phyloP scores from a whole-genome alignment of 1,140 invertebrate genomes.

The Telenomus remus region DNA sequence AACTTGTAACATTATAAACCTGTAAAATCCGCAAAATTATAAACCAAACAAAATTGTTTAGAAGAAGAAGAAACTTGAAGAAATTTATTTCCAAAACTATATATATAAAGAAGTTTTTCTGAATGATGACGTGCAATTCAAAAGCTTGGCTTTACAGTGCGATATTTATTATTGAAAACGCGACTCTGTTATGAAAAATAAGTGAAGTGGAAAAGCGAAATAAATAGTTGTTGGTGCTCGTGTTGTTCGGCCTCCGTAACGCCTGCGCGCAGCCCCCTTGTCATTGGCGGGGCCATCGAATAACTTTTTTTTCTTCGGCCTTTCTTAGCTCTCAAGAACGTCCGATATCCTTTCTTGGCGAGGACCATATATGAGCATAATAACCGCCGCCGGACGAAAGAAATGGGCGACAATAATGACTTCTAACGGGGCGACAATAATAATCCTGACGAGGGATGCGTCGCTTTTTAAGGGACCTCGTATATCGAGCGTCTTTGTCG shows the following conservation, averaged over 20 bases:
- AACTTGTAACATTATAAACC: too few relatives aligned
- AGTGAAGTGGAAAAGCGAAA: constrained; percentile 34
- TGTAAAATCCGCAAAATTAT: too few relatives aligned
- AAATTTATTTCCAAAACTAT: too few relatives aligned
- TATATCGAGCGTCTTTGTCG: constrained; percentile 37
- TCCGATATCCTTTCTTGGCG: constrained; percentile 38
- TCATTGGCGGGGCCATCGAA: constrained; percentile 27
- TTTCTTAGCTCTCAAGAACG: constrained; percentile 30
- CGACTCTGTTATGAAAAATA: background rate
- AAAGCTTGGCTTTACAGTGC: background rate
- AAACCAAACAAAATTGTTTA: too few relatives aligned
- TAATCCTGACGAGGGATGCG: constrained; percentile 45
- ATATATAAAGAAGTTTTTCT: too few relatives aligned
- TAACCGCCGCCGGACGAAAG: constrained; percentile 23
- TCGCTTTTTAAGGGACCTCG: constrained; percentile 46
- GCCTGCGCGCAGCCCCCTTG: constrained; percentile 45
- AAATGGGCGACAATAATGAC: constrained; percentile 54
- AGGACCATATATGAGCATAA: constrained; percentile 46
- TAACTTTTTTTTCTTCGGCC: constrained; percentile 23
- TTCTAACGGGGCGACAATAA: constrained; percentile 55
- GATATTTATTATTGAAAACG: too few relatives aligned
- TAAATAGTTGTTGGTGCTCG: constrained; percentile 29
- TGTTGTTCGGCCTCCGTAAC: constrained; percentile 46
- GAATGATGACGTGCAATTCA: background rate
- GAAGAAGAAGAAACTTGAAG: too few relatives aligned